A percentile compares a stretch with the other conserved stretches of the same genome.
phyloP scores from a whole-genome alignment of 2,797 vertebrate genomes.

The Gobionotothen gibberifrons region DNA sequence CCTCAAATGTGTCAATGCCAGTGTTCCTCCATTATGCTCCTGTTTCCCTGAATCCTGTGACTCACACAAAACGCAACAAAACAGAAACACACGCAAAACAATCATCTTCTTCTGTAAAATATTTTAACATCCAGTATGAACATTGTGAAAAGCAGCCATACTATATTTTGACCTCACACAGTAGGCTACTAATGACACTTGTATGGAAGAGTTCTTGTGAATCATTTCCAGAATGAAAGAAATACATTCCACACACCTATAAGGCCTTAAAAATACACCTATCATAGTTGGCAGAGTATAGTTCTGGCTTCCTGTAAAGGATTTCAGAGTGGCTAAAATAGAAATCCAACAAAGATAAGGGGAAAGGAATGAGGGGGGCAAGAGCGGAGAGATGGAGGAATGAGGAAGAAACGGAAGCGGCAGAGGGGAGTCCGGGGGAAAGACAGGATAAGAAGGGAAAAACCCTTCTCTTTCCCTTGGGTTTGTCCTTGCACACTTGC shows the following conservation, averaged over 20 bases:
- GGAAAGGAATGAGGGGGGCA: slow-evolving; percentile 17
- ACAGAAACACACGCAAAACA: slow-evolving; percentile 18
- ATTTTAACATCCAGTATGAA: slow-evolving; percentile 23
- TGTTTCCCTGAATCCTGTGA: slow-evolving; percentile 82
- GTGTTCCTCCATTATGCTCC: slow-evolving; percentile 64
- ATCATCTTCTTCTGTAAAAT: background rate
- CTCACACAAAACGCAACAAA: slow-evolving; percentile 63
- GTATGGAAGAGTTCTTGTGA: background rate
- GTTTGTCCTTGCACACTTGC: slow-evolving; percentile 62
- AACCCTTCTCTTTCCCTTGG: slow-evolving; percentile 80
- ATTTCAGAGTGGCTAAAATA: slow-evolving; percentile 66
- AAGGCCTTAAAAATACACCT: slow-evolving; percentile 41
- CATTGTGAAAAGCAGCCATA: slow-evolving; percentile 4
- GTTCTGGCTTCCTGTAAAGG: slow-evolving; percentile 63
- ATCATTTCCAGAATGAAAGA: slow-evolving; percentile 19
- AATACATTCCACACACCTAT: slow-evolving; percentile 29
- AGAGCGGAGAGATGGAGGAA: slow-evolving; percentile 45
- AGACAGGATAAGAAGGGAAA: slow-evolving; percentile 84
- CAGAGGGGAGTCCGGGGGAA: slow-evolving; percentile 67
- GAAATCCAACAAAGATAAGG: slow-evolving; percentile 67
- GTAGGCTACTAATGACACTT: slow-evolving; percentile 11
- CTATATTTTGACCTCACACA: background rate
- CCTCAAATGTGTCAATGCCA: slow-evolving; percentile 74
- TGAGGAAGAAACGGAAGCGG: slow-evolving; percentile 67
- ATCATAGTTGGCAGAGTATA: slow-evolving; percentile 34